A percentile compares a stretch with the other conserved stretches of the same genome.
These are phyloP conservation scores for Heliconius ethilla DNA, from an alignment of 2,888 invertebrate genomes.

Conservation along the genomic window DNA sequence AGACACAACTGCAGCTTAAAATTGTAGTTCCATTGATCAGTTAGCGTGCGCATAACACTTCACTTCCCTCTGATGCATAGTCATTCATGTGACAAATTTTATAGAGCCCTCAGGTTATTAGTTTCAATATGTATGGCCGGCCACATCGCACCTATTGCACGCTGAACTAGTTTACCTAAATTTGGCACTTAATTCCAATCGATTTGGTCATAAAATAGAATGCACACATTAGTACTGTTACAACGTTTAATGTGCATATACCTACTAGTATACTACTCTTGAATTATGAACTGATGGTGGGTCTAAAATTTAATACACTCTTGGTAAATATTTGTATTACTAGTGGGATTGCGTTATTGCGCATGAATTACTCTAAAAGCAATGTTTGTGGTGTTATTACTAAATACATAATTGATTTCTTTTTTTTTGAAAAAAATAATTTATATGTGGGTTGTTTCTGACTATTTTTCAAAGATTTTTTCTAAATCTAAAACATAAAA, in stretches of 20 bases:
- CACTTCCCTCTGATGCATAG: constrained; percentile 58
- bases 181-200: constrained; percentile 31
- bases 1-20: no score
- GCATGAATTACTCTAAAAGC: constrained; percentile 20
- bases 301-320: constrained; percentile 48
- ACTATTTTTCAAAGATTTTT: no score
- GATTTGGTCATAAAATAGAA: constrained; percentile 28
- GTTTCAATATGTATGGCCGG: constrained; percentile 49
- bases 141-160: constrained; percentile 30
- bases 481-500: no score
- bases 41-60: constrained; percentile 48
- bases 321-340: constrained; percentile 46
- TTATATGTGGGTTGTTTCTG: no score
- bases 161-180: constrained; percentile 32
- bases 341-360: constrained; percentile 32
- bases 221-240: constrained; percentile 16
- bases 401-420: background rate
- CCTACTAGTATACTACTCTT: constrained; percentile 26
- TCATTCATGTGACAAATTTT: constrained; percentile 58
- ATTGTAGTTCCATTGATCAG: constrained; percentile 42
- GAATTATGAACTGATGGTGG: constrained; percentile 45
- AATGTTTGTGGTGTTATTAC: background rate
- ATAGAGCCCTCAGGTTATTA: constrained; percentile 53
- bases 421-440: background rate
- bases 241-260: constrained; percentile 23